phyloP scores from a whole-genome alignment of 2,888 invertebrate species.

The Ditylenchus weischeri region DNA sequence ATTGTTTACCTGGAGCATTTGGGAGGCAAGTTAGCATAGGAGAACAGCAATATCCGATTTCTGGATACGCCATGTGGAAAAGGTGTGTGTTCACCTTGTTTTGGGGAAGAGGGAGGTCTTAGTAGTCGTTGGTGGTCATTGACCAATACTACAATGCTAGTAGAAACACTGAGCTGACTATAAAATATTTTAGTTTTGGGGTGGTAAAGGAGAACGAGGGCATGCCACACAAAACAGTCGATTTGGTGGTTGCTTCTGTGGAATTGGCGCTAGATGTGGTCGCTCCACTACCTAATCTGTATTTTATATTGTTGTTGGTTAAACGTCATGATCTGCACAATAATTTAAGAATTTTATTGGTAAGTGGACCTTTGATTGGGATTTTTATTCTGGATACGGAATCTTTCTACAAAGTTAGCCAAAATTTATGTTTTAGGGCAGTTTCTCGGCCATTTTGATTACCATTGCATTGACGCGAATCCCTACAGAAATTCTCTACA shows the following conservation, averaged over 20 bases:
- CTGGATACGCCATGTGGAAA: too few relatives aligned
- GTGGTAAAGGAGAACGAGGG: too few relatives aligned
- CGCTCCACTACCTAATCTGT: conserved; percentile 22
- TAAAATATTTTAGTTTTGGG: too few relatives aligned
- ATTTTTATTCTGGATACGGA: conserved; percentile 10
- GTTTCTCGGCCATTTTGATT: not conserved
- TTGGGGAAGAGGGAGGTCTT: too few relatives aligned
- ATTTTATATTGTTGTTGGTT: conserved; percentile 15
- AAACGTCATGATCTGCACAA: conserved; percentile 22
- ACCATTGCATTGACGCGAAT: conserved; percentile 19
- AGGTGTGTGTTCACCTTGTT: too few relatives aligned
- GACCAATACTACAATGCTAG: too few relatives aligned
- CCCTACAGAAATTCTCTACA: conserved; percentile 21
- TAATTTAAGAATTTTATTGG: conserved; percentile 17
- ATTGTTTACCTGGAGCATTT: too few relatives aligned
- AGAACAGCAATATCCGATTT: too few relatives aligned
- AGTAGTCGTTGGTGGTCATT: too few relatives aligned
- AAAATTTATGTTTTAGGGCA: not conserved
- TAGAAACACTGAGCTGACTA: too few relatives aligned
- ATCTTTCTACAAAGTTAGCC: too few relatives aligned
- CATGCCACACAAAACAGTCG: conserved; percentile 7
- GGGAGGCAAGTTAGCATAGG: too few relatives aligned
- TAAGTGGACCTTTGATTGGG: conserved; percentile 1
- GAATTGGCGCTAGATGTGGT: conserved; percentile 19
- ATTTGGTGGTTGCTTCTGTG: conserved; percentile 21